A percentile compares a stretch with the other conserved stretches of the same genome.
Conservation (phyloP, 2,888 invertebrate species). For the Ectemnius lituratus region DNA sequence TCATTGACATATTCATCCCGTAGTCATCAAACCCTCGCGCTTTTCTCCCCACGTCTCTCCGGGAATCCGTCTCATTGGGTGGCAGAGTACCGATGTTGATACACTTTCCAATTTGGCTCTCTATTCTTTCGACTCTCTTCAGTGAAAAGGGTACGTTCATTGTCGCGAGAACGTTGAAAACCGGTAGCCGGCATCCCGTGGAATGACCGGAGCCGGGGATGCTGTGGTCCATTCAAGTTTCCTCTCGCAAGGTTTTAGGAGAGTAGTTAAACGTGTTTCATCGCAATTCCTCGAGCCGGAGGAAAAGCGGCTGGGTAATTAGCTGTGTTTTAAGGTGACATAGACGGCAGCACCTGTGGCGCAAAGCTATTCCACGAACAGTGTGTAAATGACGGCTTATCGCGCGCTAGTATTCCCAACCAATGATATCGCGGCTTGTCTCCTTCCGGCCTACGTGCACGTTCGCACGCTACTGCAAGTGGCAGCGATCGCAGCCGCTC, state of each 20-base stretch:
- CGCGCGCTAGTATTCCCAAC: not conserved
- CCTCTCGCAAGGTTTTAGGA: not conserved
- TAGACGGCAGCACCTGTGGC: not conserved
- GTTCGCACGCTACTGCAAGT: not conserved
- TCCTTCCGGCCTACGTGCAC: slow-evolving; percentile 18
- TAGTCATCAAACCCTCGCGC: not conserved
- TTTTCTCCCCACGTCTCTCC: not conserved
- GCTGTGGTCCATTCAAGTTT: not conserved
- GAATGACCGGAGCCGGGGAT: not conserved
- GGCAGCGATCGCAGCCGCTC: not conserved
- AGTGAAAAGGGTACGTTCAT: not conserved
- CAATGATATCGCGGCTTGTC: slow-evolving; percentile 18
- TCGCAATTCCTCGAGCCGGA: slow-evolving; percentile 2
- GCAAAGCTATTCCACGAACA: not conserved
- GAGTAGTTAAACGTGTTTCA: not conserved
- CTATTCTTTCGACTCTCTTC: not conserved
- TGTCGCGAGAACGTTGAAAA: not conserved
- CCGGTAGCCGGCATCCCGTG: not conserved
- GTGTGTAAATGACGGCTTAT: slow-evolving; percentile 6
- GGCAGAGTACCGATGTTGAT: too few relatives aligned
- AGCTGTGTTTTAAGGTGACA: not conserved
- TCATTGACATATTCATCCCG: not conserved
- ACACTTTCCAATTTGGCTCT: not conserved
- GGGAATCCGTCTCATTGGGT: not conserved
- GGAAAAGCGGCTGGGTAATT: not conserved